Evolutionary conservation across 2,113 vertebrate genomes (phyloP), one percentile per base, ranked within the genome.

Genomic region (Protobothrops mucrosquamatus): DNA sequence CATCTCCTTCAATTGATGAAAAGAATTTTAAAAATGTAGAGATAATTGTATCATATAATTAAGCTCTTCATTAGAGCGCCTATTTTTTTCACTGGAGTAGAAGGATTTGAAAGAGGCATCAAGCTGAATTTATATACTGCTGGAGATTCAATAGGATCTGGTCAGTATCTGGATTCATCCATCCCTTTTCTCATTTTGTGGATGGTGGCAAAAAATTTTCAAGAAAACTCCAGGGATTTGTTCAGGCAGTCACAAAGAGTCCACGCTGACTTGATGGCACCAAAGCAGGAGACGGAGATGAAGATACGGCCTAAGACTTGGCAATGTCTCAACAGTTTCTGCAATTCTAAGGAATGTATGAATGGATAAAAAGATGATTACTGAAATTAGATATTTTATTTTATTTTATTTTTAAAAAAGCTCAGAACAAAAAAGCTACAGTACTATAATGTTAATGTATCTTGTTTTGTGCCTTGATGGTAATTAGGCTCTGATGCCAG

Each of bases 401-500:
- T 61, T n/a, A n/a, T n/a, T n/a, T n/a, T n/a, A n/a, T n/a, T n/a
- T 48, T 10, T 34, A 55, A 56, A 34, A 34, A 54, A 54, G 39
- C 51, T 74, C 20, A 74, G 59, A 92, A 92, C 91, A 88, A 88
- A 88, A 87, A 51, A 88, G 86, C 54, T 51, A 69, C 29, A n/a
- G 64, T 69, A 74, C n/a, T 88, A 64, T 86, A 90, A 93, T 64
- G 90, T 86, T 52, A 87, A 61, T 64, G 23, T 59, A n/a, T 43
- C 56, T 87, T 90, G 46, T 24, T 69, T 64, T 93, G 74, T 90
- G 74, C 46, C 43, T 74, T 86, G 74, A 64, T 87, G 55, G 92
- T 90, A 74, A 64, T 52, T 90, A 43, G 55, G 88, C 23, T 86
- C 74, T 87, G 81, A 61, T 92, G 92, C 92, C 88, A 93, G 34